Evolutionary conservation across 2,797 vertebrate genomes (phyloP).

Genomic region (Nasua narica): DNA sequence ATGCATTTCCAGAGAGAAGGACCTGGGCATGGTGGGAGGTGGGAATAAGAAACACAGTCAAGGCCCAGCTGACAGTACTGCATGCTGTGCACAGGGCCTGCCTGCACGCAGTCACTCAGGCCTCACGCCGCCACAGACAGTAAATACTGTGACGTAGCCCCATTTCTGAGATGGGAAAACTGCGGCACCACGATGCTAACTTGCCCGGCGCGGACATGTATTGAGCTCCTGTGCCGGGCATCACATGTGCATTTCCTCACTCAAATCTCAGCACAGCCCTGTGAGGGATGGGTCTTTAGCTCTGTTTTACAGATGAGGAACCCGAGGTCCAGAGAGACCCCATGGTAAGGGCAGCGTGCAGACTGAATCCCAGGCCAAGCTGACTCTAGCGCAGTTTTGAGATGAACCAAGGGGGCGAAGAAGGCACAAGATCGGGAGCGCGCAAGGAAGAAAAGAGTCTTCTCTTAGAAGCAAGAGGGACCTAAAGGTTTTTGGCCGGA

Average conservation of each 20-base stretch:
- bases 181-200: neutral
- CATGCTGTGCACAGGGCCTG: neutral
- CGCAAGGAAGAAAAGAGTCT: neutral
- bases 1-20: neutral
- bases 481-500: neutral
- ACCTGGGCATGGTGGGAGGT: rapidly evolving
- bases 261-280: neutral
- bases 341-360: too few relatives aligned
- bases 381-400: neutral
- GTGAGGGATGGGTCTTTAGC: neutral
- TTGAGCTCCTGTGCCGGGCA: neutral
- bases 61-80: rapidly evolving
- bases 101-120: neutral
- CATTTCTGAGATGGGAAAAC: neutral
- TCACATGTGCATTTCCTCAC: neutral
- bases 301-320: neutral
- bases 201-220: neutral
- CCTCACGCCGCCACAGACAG: neutral
- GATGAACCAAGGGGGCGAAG: neutral
- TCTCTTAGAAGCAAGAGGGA: neutral
- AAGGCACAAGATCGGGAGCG: neutral
- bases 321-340: neutral
- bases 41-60: neutral
- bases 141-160: rapidly evolving
- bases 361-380: neutral